Conservation (phyloP, 2,113 vertebrate species). For the Physeter macrocephalus region DNA sequence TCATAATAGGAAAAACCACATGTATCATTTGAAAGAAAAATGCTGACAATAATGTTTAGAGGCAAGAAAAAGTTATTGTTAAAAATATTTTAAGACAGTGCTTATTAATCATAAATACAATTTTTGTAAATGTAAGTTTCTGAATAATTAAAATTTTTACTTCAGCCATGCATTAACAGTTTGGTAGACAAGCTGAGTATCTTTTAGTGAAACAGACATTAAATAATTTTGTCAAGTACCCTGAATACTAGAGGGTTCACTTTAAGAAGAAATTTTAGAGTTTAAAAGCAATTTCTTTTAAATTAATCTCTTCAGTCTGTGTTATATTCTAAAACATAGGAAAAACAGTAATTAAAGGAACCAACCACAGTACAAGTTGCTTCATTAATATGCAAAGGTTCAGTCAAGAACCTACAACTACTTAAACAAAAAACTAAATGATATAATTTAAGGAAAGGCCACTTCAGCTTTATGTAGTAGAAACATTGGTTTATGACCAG, state of each 20-base stretch:
- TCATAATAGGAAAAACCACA: neutral
- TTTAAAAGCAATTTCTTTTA: neutral
- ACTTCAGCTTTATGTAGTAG: slow-evolving; percentile 34
- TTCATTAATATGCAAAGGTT: slow-evolving; percentile 5
- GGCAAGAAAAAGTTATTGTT: neutral
- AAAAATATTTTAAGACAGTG: neutral
- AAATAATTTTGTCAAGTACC: neutral
- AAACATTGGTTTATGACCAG: slow-evolving; percentile 34
- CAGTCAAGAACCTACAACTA: neutral
- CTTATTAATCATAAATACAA: neutral
- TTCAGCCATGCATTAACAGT: neutral
- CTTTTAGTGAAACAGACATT: neutral
- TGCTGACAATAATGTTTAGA: neutral
- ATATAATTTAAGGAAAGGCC: slow-evolving; percentile 16
- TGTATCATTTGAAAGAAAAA: neutral
- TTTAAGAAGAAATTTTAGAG: neutral
- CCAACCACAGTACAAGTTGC: neutral
- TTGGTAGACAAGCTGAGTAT: neutral
- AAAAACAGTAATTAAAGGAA: neutral
- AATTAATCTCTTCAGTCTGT: neutral
- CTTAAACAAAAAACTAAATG: neutral
- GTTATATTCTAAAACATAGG: neutral
- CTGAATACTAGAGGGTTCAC: neutral
- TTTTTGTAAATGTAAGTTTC: neutral
- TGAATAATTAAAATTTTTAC: neutral